Evolutionary conservation across 2,113 vertebrate genomes (phyloP).

Genomic region (Ariopsis seemanni): DNA sequence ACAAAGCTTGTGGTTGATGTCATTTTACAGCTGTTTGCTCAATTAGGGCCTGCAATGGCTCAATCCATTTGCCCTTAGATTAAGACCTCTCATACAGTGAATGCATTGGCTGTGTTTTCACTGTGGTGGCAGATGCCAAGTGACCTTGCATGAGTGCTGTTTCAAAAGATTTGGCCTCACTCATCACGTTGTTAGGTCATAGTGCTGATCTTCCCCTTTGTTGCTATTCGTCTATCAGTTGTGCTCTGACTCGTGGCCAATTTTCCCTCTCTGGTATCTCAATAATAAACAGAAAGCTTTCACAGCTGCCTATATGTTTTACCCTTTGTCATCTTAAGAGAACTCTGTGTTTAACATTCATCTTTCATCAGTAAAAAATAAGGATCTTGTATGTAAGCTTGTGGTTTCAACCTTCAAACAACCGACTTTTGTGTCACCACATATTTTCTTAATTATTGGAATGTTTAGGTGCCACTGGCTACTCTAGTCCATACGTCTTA

Average conservation of each 20-base stretch:
- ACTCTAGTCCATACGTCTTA: background rate
- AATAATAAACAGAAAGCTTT: constrained; percentile 59
- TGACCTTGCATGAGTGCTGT: constrained; percentile 45
- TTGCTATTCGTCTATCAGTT: constrained; percentile 72
- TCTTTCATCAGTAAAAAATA: constrained; percentile 69
- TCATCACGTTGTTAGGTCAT: constrained; percentile 74
- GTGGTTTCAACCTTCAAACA: constrained; percentile 63
- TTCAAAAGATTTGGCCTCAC: constrained; percentile 52
- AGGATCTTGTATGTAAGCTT: constrained; percentile 72
- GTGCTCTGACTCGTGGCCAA: constrained; percentile 29
- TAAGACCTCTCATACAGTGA: constrained; percentile 33
- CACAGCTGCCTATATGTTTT: constrained; percentile 74
- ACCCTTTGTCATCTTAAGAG: constrained; percentile 72
- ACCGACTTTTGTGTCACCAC: constrained; percentile 33
- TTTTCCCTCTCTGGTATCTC: constrained; percentile 49
- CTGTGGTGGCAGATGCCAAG: constrained; percentile 42
- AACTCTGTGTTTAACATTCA: constrained; percentile 59
- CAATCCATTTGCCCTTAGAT: constrained; percentile 31
- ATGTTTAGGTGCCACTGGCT: constrained; percentile 27
- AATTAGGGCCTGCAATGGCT: constrained; percentile 32
- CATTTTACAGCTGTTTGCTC: constrained; percentile 67
- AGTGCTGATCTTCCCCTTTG: constrained; percentile 65
- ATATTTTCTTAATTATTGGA: constrained; percentile 33
- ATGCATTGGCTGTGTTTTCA: constrained; percentile 21
- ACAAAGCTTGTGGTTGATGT: constrained; percentile 63